Percentiles rank a stretch among this genome's conserved stretches.
Evolutionary conservation across 2,113 vertebrate species (phyloP).

Genomic region (Xiphophorus hellerii): DNA sequence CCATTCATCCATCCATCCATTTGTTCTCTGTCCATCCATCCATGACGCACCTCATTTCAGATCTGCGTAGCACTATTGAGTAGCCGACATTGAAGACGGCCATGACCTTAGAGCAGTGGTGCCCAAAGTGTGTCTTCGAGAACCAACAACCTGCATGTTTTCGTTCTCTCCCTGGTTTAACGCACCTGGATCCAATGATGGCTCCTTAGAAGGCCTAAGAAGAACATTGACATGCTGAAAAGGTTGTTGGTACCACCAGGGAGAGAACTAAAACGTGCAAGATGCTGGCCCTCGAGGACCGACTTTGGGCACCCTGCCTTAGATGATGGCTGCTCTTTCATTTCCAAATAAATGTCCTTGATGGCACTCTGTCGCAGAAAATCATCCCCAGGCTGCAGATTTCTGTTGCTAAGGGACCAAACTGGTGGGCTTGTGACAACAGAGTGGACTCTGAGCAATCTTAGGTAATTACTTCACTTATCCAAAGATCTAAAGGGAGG

Average conservation of each 20-base stretch:
- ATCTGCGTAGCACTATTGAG: background rate
- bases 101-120: background rate
- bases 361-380: conserved; percentile 25
- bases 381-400: conserved; percentile 37
- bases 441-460: conserved; percentile 44
- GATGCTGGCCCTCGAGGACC: too few species aligned
- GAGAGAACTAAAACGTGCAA: too few species aligned
- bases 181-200: too few species aligned
- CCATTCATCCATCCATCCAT: too few species aligned
- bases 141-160: too few species aligned
- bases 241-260: too few species aligned
- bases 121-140: too few species aligned
- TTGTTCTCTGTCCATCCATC: background rate
- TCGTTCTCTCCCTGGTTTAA: too few species aligned
- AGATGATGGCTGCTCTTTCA: conserved; percentile 14
- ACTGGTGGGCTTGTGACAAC: conserved; percentile 38
- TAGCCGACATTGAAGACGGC: background rate
- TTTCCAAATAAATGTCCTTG: conserved; percentile 10
- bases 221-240: too few species aligned
- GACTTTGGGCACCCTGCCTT: background rate
- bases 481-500: conserved; percentile 56
- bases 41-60: background rate
- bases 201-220: too few species aligned
- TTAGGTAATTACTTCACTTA: conserved; percentile 57
- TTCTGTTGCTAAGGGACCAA: conserved; percentile 54